Conservation (phyloP, 2,888 invertebrate genomes). For the Apantesis nais region DNA sequence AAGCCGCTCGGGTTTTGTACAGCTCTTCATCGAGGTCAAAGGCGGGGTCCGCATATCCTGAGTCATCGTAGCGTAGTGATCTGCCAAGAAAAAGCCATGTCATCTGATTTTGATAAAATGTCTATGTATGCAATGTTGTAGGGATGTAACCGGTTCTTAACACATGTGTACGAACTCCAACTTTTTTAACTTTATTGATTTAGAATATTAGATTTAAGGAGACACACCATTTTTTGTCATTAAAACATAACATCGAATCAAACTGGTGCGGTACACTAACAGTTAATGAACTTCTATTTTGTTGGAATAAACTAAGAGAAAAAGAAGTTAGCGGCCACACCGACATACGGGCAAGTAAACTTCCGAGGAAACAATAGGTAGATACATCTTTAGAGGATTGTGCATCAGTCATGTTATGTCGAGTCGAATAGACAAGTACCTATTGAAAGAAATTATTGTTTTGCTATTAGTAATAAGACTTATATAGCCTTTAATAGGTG, state of each 20-base stretch:
- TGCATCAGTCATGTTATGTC: background rate
- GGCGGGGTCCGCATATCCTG: constrained; percentile 89
- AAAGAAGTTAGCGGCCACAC: background rate
- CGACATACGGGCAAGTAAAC: background rate
- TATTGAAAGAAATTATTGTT: background rate
- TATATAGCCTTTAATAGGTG: background rate
- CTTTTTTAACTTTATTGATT: background rate
- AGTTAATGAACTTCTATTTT: background rate
- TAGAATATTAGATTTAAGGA: background rate
- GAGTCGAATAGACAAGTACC: background rate
- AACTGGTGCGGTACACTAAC: too few species aligned
- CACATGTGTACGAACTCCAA: background rate
- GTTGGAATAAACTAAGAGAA: background rate
- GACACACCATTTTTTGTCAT: background rate
- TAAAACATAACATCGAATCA: too few species aligned
- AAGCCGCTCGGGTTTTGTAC: constrained; percentile 86
- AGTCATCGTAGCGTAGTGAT: constrained; percentile 89
- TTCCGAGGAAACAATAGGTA: background rate
- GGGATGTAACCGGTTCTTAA: background rate
- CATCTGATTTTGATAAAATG: background rate
- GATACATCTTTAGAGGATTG: background rate
- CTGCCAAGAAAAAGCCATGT: constrained; percentile 57
- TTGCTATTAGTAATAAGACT: background rate
- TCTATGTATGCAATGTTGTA: background rate
- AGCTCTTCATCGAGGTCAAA: constrained; percentile 89